These are phyloP conservation scores for Euspilapteryx auroguttella DNA, from an alignment of 2,888 invertebrate species.

Conservation along the genomic window DNA sequence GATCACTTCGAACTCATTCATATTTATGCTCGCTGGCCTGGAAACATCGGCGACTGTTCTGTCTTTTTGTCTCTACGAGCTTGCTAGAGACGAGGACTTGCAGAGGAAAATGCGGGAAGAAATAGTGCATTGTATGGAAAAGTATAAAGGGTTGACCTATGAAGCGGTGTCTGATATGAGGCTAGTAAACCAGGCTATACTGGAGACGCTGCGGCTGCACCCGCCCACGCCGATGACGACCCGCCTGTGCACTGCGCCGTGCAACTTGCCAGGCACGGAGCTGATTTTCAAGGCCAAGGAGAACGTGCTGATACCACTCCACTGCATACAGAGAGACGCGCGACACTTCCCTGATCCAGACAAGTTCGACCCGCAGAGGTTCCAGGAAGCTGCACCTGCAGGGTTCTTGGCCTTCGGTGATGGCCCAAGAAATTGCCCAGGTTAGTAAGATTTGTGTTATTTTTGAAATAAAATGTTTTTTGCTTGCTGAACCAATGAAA, in stretches of 20 bases:
- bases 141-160: constrained; percentile 30
- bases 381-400: constrained; percentile 27
- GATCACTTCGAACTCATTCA: constrained; percentile 52
- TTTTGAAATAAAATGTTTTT: too few relatives aligned
- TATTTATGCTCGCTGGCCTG: constrained; percentile 52
- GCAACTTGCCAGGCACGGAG: constrained; percentile 26
- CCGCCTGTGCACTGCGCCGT: constrained; percentile 36
- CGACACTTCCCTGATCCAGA: constrained; percentile 36
- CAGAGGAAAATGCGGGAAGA: constrained; percentile 33
- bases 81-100: constrained; percentile 35
- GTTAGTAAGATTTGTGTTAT: too few relatives aligned
- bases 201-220: constrained; percentile 40
- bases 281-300: constrained; percentile 29
- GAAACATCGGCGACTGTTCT: constrained; percentile 45
- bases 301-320: constrained; percentile 35
- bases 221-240: constrained; percentile 47
- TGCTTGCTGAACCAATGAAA: too few relatives aligned
- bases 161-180: constrained; percentile 40
- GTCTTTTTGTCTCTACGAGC: constrained; percentile 45
- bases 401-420: constrained; percentile 46
- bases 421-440: constrained; percentile 47
- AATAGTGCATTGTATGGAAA: constrained; percentile 27
- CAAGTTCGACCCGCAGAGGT: constrained; percentile 41
- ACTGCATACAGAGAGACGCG: constrained; percentile 40
- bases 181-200: constrained; percentile 23